Percentiles rank a stretch among this genome's conserved stretches.
Conservation (phyloP, 2,113 vertebrate species). For the Brachypodius melanocephalos region DNA sequence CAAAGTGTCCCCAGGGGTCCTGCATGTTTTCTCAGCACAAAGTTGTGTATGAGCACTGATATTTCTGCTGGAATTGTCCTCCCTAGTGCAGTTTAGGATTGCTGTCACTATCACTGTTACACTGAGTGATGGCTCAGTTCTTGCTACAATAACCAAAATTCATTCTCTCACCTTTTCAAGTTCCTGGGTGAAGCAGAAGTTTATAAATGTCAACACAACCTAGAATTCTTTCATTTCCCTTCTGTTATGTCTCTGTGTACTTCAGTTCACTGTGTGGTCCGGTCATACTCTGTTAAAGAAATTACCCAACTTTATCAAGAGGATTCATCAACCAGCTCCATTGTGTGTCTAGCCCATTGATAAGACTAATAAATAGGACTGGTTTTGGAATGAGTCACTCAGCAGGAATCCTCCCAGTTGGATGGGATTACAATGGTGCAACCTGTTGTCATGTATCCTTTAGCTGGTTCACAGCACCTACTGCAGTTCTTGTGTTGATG, state of each 20-base stretch:
- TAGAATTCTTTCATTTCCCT: background rate
- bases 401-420: background rate
- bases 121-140: background rate
- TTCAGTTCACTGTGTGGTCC: background rate
- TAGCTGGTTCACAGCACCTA: background rate
- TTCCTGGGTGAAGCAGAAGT: background rate
- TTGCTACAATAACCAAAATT: background rate
- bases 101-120: background rate
- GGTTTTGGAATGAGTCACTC: background rate
- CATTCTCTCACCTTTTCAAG: background rate
- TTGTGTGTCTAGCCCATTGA: background rate
- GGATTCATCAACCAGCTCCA: background rate
- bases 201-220: background rate
- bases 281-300: background rate
- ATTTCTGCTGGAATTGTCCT: background rate
- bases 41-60: background rate
- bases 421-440: background rate
- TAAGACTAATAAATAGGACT: background rate
- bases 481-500: background rate
- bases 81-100: background rate
- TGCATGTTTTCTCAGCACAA: background rate
- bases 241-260: background rate
- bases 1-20: background rate
- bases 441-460: background rate
- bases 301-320: background rate